phyloP scores from a whole-genome alignment of 2,888 invertebrate species.

The Diaprepes abbreviatus region DNA sequence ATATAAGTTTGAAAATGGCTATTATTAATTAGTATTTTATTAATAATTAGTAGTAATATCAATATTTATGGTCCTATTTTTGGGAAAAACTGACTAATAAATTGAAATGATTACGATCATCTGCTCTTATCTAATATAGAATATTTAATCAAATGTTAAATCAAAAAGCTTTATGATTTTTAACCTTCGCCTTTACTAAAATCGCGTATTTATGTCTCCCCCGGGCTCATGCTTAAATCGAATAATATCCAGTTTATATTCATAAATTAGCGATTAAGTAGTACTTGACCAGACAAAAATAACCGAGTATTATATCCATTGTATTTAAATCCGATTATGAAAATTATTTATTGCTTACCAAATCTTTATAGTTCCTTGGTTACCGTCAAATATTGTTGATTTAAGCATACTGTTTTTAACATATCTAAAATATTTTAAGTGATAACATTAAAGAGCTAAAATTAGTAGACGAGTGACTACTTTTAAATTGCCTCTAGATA shows the following conservation, averaged over 20 bases:
- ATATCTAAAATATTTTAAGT: no score
- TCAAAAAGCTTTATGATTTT: not conserved
- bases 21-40: no score
- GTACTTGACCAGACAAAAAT: slow-evolving; percentile 3
- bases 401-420: no score
- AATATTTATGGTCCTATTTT: not conserved
- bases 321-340: slow-evolving; percentile 16
- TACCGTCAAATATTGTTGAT: not conserved
- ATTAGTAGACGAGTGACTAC: no score
- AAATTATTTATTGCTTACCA: slow-evolving; percentile 5
- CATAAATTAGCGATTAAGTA: slow-evolving; percentile 9
- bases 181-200: slow-evolving; percentile 9
- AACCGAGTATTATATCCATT: slow-evolving; percentile 1
- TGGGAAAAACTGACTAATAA: no score
- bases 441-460: no score
- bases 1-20: no score
- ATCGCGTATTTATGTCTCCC: not conserved
- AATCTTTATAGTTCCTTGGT: not conserved
- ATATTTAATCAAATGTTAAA: slow-evolving; percentile 4
- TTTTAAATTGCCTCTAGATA: no score
- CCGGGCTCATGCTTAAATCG: not conserved
- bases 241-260: slow-evolving; percentile 6
- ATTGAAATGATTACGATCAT: no score
- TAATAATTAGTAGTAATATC: no score
- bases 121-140: no score